A percentile compares a stretch with the other conserved stretches of the same genome.
Conservation (phyloP, 2,888 invertebrate genomes). For the Folsomia candida region DNA sequence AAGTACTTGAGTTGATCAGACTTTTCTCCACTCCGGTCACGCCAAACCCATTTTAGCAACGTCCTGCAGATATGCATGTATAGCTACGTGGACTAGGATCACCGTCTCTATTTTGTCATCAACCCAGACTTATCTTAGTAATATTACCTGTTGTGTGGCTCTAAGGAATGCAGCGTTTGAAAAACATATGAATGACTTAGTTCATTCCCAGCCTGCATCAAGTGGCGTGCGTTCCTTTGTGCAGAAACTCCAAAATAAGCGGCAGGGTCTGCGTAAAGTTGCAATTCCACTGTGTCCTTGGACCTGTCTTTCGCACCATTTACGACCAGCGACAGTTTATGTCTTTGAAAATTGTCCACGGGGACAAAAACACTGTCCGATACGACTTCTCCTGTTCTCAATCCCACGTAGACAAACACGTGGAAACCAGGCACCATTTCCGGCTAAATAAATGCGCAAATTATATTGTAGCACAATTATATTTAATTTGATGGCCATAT, state of each 20-base stretch:
- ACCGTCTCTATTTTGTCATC: neutral
- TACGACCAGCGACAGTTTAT: constrained; percentile 57
- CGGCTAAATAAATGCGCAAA: no score
- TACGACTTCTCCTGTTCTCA: constrained; percentile 57
- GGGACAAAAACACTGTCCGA: constrained; percentile 59
- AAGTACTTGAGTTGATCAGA: constrained; percentile 53
- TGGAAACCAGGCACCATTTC: constrained; percentile 62
- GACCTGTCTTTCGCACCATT: constrained; percentile 61
- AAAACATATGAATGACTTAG: constrained; percentile 54
- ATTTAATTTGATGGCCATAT: no score
- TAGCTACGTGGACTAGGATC: neutral
- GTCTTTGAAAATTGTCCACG: constrained; percentile 58
- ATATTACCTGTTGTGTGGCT: constrained; percentile 53
- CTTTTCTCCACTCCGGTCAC: constrained; percentile 51
- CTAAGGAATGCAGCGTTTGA: constrained; percentile 52
- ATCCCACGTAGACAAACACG: constrained; percentile 58
- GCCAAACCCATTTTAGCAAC: constrained; percentile 52
- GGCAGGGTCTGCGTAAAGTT: constrained; percentile 56
- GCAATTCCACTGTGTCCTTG: constrained; percentile 59
- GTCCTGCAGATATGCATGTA: constrained; percentile 46
- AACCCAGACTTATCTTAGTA: no score
- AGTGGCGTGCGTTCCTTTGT: constrained; percentile 51
- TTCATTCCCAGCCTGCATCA: constrained; percentile 54
- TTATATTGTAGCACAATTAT: no score
- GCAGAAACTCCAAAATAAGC: constrained; percentile 59